Base-by-base conservation (phyloP, 2,113 vertebrate genomes). In the Nibea albiflora region DNA sequence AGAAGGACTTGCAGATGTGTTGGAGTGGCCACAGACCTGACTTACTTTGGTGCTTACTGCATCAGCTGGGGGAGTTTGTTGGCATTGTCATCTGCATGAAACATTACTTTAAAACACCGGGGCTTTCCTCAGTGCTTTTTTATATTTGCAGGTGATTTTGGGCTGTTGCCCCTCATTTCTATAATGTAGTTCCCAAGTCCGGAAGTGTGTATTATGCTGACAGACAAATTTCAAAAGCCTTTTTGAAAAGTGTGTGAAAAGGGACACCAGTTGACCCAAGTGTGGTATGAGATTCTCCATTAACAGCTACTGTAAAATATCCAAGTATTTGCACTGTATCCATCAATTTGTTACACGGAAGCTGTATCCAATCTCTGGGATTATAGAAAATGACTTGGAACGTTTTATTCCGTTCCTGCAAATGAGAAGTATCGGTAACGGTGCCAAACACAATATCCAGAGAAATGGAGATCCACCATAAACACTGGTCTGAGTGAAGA, bases 261-360 rank as follows among this genome's bases (percentile, higher is more conserved):
- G 7, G 5, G 22, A 47, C 56, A 80, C 62, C 42, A 68, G 56
- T 76, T 26, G 50, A 83, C 39, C 68, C n/a, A 31, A 81, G 50
- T 74, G 58, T 39, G 72, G 50, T 58, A 61, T 79, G 65, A 76
- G 81, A 82, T 49, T 31, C 39, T 60, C 62, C 19, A 62, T 86
- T 87, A 85, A 56, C 42, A 11, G 66, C 83, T 72, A 31, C 84
- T 85, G 85, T 63, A 74, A 81, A 78, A 71, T 49, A 60, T 15
- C 61, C 44, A 76, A 73, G 83, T 78, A 81, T 79, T 87, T 86
- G 75, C 35, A 54, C 46, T 69, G 16, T 72, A 87, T 87, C 88
- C 81, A 65, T 78, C 91, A 91, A 91, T 90, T 94, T 89, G 90
- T 89, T 88, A 69, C 56, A 76, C 67, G 39, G 84, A 90, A 93